phyloP scores from a whole-genome alignment of 2,113 vertebrate species.

The Seriola aureovittata region DNA sequence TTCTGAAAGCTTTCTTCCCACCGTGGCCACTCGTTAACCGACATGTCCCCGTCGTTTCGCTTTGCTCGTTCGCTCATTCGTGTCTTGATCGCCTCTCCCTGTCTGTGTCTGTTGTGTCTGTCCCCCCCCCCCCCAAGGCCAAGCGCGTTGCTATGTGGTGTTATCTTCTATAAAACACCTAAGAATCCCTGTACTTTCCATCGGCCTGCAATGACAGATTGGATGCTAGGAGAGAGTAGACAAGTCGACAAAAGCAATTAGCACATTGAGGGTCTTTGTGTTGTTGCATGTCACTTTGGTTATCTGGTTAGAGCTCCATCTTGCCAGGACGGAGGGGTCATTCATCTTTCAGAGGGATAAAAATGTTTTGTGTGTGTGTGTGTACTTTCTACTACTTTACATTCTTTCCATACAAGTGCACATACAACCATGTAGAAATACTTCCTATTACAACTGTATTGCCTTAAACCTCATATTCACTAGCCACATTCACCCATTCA shows the following conservation, averaged over 20 bases:
- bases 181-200: constrained; percentile 23
- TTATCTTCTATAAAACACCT: constrained; percentile 57
- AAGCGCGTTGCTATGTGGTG: constrained; percentile 18
- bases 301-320: constrained; percentile 43
- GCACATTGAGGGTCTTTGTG: constrained; percentile 52
- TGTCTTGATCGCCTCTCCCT: constrained; percentile 1
- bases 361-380: not conserved
- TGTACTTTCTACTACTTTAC: not conserved
- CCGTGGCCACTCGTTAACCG: constrained; percentile 42
- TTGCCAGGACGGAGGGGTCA: constrained; percentile 12
- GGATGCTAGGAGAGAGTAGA: constrained; percentile 35
- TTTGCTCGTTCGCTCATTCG: constrained; percentile 3
- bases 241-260: constrained; percentile 74
- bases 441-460: too few relatives aligned
- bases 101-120: not conserved
- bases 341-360: constrained; percentile 21
- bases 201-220: constrained; percentile 43
- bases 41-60: constrained; percentile 19
- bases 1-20: not conserved
- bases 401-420: not conserved
- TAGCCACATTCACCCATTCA: too few relatives aligned
- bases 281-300: constrained; percentile 57
- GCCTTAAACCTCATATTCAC: too few relatives aligned
- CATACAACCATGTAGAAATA: not conserved
- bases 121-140: constrained; percentile 22